Conservation (phyloP, 2,888 invertebrate species). For the Syrista parreyssii region DNA sequence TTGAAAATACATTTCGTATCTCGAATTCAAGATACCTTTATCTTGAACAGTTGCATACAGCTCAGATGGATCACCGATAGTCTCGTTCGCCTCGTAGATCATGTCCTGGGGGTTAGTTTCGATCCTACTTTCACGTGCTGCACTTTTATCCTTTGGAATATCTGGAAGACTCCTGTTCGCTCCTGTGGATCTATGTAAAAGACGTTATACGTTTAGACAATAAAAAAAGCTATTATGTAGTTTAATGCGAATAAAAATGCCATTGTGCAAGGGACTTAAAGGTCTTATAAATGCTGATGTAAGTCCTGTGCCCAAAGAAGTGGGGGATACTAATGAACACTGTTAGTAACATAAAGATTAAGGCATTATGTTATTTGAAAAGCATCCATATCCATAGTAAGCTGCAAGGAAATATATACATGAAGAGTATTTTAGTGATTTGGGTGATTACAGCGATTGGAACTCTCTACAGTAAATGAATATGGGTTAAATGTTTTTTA, state of each 20-base stretch:
- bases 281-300: background rate
- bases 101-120: conserved; percentile 49
- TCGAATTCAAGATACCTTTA: conserved; percentile 57
- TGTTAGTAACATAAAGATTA: background rate
- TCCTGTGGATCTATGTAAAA: conserved; percentile 56
- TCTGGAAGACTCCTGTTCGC: conserved; percentile 86
- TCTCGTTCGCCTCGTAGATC: conserved; percentile 61
- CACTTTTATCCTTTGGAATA: conserved; percentile 78
- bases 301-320: background rate
- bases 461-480: conserved; percentile 6
- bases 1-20: background rate
- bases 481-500: conserved; percentile 8
- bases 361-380: conserved; percentile 6
- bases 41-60: conserved; percentile 86
- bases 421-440: conserved; percentile 6
- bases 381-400: conserved; percentile 26
- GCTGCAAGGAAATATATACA: conserved; percentile 27
- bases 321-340: background rate
- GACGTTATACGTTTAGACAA: conserved; percentile 1
- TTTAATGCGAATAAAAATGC: background rate
- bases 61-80: conserved; percentile 81
- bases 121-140: conserved; percentile 64
- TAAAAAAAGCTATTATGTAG: background rate
- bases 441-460: background rate
- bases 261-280: background rate